Evolutionary conservation across 2,888 invertebrate genomes (phyloP).

Genomic region (Folsomia manolachei): DNA sequence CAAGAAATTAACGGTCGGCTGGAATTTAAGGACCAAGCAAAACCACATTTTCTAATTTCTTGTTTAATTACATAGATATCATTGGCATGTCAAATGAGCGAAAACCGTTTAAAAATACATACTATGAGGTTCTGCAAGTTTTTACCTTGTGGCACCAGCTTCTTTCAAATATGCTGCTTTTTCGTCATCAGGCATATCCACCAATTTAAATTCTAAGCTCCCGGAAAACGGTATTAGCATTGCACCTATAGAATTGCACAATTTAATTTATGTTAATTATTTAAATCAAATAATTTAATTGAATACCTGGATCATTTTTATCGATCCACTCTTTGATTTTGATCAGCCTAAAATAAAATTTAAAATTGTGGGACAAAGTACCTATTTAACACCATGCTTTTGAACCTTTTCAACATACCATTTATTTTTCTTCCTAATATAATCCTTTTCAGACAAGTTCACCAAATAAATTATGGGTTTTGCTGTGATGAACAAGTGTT

Average conservation of each 20-base stretch:
- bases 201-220: constrained; percentile 76
- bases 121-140: not conserved
- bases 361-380: no score
- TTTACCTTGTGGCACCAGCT: constrained; percentile 71
- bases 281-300: no score
- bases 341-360: constrained; percentile 68
- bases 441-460: constrained; percentile 96
- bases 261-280: no score
- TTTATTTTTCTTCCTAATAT: constrained; percentile 96
- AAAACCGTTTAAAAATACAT: no score
- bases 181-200: constrained; percentile 79
- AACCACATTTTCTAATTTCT: no score
- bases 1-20: no score
- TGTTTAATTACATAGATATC: no score
- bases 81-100: no score
- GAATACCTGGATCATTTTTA: constrained; percentile 91
- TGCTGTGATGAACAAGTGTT: constrained; percentile 91
- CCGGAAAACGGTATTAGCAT: constrained; percentile 95
- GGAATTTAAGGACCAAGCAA: no score
- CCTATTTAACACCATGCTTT: no score
- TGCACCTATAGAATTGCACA: no score
- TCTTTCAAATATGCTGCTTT: constrained; percentile 78
- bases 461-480: constrained; percentile 97
- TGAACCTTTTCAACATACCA: constrained; percentile 65
- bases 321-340: constrained; percentile 99